Conservation (phyloP, 2,888 invertebrate genomes). For the Acronicta psi region DNA sequence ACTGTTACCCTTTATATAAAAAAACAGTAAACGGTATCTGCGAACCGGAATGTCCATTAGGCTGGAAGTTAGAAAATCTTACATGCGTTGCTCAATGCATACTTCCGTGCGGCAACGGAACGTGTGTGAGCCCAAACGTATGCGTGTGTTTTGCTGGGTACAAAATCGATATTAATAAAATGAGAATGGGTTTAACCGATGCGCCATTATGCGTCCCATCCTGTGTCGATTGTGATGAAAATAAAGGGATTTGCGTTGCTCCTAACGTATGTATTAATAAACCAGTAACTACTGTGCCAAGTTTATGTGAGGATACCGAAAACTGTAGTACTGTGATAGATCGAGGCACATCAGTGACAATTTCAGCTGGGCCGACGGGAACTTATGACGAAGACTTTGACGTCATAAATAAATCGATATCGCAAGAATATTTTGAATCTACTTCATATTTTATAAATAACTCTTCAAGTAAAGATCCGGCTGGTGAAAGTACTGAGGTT, state of each 20-base stretch:
- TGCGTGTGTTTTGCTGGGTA: constrained; percentile 66
- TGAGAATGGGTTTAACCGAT: not conserved
- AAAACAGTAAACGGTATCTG: constrained; percentile 13
- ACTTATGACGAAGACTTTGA: not conserved
- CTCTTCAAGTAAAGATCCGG: not conserved
- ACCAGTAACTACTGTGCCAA: no score
- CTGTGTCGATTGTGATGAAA: constrained; percentile 21
- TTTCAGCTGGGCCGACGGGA: not conserved
- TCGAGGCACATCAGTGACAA: not conserved
- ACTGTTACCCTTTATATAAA: constrained; percentile 49
- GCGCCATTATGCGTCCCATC: constrained; percentile 24
- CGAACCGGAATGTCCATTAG: constrained; percentile 20
- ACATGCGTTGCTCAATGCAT: constrained; percentile 13
- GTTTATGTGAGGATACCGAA: not conserved
- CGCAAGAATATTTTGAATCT: not conserved
- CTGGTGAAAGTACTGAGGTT: no score
- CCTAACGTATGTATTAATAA: constrained; percentile 19
- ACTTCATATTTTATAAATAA: not conserved
- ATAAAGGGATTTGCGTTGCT: constrained; percentile 23
- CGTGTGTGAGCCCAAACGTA: constrained; percentile 59
- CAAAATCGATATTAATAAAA: not conserved
- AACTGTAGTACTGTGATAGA: not conserved
- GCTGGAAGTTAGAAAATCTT: not conserved
- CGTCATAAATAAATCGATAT: not conserved
- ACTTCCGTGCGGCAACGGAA: constrained; percentile 40